A percentile compares a stretch with the other conserved stretches of the same genome.
phyloP scores from a whole-genome alignment of 2,113 vertebrate genomes.

The Microtus ochrogaster region DNA sequence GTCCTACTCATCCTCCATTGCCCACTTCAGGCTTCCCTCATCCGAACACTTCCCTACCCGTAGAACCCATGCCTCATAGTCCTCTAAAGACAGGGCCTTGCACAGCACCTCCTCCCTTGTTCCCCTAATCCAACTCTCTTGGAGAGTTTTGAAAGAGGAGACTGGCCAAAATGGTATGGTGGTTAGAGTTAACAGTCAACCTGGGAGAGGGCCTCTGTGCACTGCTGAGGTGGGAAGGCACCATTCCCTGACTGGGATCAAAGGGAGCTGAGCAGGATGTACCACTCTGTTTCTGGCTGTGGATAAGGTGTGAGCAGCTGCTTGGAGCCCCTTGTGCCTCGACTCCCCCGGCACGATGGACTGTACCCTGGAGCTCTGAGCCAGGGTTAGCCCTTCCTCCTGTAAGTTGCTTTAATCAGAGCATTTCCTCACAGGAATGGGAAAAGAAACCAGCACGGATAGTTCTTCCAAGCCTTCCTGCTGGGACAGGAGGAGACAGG shows the following conservation, averaged over 20 bases:
- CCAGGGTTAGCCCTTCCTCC: not conserved
- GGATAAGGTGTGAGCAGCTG: not conserved
- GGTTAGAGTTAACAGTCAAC: not conserved
- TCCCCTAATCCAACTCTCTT: not conserved
- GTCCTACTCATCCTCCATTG: not conserved
- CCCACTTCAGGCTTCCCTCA: not conserved
- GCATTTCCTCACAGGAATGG: not conserved
- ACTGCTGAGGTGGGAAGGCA: no score
- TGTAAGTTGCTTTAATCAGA: not conserved
- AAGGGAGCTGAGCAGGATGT: not conserved
- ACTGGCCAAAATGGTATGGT: not conserved
- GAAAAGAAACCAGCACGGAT: not conserved
- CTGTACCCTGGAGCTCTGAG: not conserved
- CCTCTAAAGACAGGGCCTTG: not conserved
- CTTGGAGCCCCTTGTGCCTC: not conserved
- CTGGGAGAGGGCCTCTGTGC: not conserved
- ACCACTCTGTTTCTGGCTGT: not conserved
- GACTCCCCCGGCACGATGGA: not conserved
- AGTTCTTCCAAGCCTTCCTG: not conserved
- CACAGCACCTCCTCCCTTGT: fast-evolving
- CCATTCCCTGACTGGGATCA: not conserved
- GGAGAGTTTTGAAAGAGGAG: not conserved
- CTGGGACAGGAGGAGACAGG: not conserved
- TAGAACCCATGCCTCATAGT: not conserved
- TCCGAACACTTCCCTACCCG: not conserved